Evolutionary conservation across 2,797 vertebrate species (phyloP).

Genomic region (Myotis pilosus): DNA sequence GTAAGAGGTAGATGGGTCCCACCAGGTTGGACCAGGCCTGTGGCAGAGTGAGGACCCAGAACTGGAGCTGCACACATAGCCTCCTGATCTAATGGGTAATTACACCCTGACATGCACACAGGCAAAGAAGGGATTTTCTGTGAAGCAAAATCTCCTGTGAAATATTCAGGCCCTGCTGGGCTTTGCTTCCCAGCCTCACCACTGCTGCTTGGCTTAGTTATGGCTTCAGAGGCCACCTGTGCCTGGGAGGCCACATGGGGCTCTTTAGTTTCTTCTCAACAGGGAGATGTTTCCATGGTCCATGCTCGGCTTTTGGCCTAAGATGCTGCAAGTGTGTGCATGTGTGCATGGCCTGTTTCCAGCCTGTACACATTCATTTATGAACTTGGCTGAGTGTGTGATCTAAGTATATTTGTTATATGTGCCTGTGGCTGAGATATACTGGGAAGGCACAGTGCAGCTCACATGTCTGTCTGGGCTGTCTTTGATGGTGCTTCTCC

Average conservation of each 20-base stretch:
- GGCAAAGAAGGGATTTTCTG: constrained; percentile 34
- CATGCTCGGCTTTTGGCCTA: background rate
- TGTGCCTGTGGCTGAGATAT: background rate
- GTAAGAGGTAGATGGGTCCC: background rate
- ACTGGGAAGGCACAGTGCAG: too few species aligned
- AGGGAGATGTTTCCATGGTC: background rate
- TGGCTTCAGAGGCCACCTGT: constrained; percentile 43
- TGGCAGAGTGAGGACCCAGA: accelerated
- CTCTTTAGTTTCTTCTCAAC: constrained; percentile 29
- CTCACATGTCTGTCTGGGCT: accelerated
- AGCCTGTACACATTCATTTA: background rate
- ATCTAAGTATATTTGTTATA: background rate
- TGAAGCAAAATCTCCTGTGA: constrained; percentile 71
- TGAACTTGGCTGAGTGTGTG: background rate
- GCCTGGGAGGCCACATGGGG: background rate
- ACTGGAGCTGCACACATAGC: background rate
- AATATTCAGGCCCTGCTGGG: constrained; percentile 73
- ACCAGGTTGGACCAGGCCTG: background rate
- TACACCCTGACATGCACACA: constrained; percentile 67
- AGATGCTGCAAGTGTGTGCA: background rate
- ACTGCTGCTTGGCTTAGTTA: constrained; percentile 57
- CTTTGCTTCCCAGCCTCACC: constrained; percentile 38
- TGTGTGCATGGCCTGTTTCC: background rate
- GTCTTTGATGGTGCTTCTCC: background rate
- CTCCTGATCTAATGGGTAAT: constrained; percentile 75